Conservation (phyloP, 2,797 vertebrate genomes). For the Erethizon dorsatum region DNA sequence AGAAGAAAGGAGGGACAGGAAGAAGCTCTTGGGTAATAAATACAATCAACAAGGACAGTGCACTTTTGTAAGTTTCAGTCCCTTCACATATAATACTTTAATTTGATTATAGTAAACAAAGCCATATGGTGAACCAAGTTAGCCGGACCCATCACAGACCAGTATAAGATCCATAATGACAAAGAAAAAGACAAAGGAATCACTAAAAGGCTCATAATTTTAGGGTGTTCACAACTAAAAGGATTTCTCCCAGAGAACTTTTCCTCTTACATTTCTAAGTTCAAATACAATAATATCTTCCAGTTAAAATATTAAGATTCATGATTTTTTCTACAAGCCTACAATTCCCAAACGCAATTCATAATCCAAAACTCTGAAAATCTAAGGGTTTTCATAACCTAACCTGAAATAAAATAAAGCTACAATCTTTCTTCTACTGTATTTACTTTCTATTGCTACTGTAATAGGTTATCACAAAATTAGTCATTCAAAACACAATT, state of each 20-base stretch:
- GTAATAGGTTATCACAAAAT: constrained; percentile 38
- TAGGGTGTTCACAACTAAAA: background rate
- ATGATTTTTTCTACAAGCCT: background rate
- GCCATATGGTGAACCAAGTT: background rate
- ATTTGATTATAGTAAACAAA: background rate
- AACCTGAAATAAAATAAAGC: constrained; percentile 44
- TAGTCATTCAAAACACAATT: background rate
- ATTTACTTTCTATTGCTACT: background rate
- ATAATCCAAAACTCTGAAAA: constrained; percentile 30
- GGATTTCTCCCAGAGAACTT: constrained; percentile 13
- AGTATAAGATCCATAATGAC: background rate
- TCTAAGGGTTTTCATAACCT: background rate
- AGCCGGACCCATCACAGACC: background rate
- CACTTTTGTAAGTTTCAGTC: background rate
- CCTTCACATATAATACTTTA: background rate
- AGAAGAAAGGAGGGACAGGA: background rate
- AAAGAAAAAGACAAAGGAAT: background rate
- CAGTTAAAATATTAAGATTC: constrained; percentile 53
- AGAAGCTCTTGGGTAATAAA: background rate
- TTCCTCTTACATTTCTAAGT: background rate
- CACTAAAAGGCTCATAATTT: background rate
- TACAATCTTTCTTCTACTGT: background rate
- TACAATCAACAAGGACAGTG: background rate
- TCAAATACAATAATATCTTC: background rate
- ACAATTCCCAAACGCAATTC: background rate